phyloP scores from a whole-genome alignment of 2,113 vertebrate species.

The Boulengeromyrus knoepffleri region DNA sequence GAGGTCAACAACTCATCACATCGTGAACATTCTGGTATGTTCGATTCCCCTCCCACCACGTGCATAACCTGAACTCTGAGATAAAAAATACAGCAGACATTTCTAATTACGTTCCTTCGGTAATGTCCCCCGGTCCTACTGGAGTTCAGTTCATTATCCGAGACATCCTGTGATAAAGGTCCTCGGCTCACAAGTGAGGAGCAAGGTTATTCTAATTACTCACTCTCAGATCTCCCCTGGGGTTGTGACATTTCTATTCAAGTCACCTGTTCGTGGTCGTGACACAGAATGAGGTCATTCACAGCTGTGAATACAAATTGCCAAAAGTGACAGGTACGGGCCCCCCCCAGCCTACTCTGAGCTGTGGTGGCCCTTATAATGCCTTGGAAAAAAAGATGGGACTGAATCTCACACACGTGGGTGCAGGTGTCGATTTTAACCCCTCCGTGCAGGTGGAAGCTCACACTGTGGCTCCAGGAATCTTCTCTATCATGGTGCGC shows the following conservation, averaged over 20 bases:
- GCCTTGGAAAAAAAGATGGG: not conserved
- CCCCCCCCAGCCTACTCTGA: not conserved
- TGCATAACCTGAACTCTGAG: not conserved
- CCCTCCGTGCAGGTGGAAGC: not conserved
- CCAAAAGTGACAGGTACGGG: not conserved
- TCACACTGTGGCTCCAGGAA: not conserved
- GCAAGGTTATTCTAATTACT: conserved; percentile 21
- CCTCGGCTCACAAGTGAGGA: conserved; percentile 5
- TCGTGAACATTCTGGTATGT: not conserved
- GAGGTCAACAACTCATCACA: not conserved
- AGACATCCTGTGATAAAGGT: conserved; percentile 17
- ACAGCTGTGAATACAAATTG: conserved; percentile 18
- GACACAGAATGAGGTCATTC: not conserved
- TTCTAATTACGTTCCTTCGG: not conserved
- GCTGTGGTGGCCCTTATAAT: not conserved
- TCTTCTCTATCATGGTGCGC: not conserved
- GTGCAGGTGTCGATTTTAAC: not conserved
- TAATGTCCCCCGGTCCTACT: not conserved
- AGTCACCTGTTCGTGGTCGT: conserved; percentile 12
- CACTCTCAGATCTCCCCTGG: not conserved
- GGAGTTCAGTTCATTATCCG: conserved; percentile 18
- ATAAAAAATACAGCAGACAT: not conserved
- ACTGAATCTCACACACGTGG: not conserved
- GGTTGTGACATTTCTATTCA: conserved; percentile 22
- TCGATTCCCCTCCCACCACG: not conserved